Evolutionary conservation across 1,140 invertebrate species (phyloP), one percentile per base, ranked within the genome.

Genomic region (Potamilus streckersoni): DNA sequence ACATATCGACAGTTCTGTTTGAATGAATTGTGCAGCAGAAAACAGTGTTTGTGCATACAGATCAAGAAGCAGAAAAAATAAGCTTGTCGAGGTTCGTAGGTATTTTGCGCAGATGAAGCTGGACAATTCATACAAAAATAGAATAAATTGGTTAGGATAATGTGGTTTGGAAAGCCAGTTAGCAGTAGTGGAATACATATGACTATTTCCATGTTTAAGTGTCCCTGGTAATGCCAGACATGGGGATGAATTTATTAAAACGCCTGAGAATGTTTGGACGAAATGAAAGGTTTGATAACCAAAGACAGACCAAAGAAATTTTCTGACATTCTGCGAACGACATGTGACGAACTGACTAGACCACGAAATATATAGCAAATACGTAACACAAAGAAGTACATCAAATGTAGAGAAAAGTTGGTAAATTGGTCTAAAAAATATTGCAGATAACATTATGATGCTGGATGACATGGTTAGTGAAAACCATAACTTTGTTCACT

Each of bases 131-230:
- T 76, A 76, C 58, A 81, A 79, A 49, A 79, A 78, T 58, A 67
- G 68, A n/a, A 67, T 79, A n/a, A 75, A 74, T 11, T 79, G 74
- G 74, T 56, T 81, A 64, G 58, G 61, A 5, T 31, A 5, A 27
- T 31, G 17, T 5, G 27, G 13, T 38, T 2, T 31, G 38, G 1
- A 16, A 31, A 56, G 15, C 27, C 14, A 23, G 0, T 20, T 74
- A 27, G 71, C 68, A 8, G 15, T 79, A 12, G 70, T 82, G 4
- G 80, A 81, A n/a, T 81, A 81, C 69, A 55, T 71, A 17, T 74
- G 76, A 0, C 61, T 56, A 58, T 76, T 74, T 72, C 74, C 80
- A 19, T 70, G 73, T 17, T 67, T 68, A 27, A 23, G 6, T 3
- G 11, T 73, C 5, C 70, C 66, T 71, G 76, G 75, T 11, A 73